Evolutionary conservation across 1,140 invertebrate species (phyloP).

Genomic region (Bombus consobrinus): DNA sequence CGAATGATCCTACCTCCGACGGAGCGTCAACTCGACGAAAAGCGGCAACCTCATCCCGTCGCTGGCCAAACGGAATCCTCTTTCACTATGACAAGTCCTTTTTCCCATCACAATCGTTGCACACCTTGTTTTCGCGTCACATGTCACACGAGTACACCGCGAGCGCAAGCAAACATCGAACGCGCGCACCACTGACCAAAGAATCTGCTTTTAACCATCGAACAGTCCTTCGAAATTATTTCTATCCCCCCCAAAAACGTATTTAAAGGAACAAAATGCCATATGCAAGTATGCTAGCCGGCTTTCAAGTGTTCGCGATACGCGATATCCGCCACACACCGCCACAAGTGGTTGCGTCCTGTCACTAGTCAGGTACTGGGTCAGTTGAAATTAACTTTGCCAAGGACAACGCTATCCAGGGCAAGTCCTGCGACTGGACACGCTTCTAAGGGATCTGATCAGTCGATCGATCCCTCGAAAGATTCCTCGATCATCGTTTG

Average conservation of each 20-base stretch:
- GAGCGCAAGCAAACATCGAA: conserved; percentile 13
- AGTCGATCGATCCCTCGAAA: not conserved
- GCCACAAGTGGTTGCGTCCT: conserved; percentile 80
- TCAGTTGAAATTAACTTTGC: no score
- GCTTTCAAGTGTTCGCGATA: conserved; percentile 27
- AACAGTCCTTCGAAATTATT: not conserved
- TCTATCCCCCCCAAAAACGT: not conserved
- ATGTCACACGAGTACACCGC: conserved; percentile 19
- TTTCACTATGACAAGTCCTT: conserved; percentile 22
- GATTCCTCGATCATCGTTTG: conserved; percentile 11
- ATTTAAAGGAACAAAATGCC: not conserved
- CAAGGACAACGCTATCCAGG: not conserved
- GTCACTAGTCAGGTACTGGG: conserved; percentile 37
- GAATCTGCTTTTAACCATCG: conserved; percentile 10
- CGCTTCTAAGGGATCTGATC: not conserved
- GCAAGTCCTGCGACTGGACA: not conserved
- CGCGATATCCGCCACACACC: conserved; percentile 48
- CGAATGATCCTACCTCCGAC: conserved; percentile 5
- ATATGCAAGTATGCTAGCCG: conserved; percentile 23
- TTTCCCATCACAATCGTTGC: conserved; percentile 45
- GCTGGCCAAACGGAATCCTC: conserved; percentile 11
- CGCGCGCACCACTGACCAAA: conserved; percentile 39
- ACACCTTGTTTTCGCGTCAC: conserved; percentile 14
- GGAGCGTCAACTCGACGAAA: conserved; percentile 2
- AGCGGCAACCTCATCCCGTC: conserved; percentile 18